Percentiles rank a stretch among this genome's conserved stretches.
phyloP scores from a whole-genome alignment of 2,797 vertebrate species.

The Yasuhikotakia modesta region DNA sequence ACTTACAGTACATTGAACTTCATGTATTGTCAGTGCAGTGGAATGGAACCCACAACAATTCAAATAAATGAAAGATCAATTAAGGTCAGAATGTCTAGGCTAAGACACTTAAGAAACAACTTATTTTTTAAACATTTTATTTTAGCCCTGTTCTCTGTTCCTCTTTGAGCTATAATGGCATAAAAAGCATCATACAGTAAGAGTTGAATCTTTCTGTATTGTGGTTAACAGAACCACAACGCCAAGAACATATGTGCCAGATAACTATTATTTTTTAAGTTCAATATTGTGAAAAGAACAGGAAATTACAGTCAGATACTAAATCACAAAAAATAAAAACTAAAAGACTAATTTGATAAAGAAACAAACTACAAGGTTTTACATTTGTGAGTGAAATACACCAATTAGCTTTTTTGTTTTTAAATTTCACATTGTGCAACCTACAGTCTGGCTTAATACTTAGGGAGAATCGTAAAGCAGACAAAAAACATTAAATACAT shows the following conservation, averaged over 20 bases:
- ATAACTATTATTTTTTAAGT: conserved; percentile 6
- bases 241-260: conserved; percentile 27
- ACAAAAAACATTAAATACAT: not conserved
- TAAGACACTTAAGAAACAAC: not conserved
- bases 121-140: conserved; percentile 18
- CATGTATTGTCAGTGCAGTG: no score
- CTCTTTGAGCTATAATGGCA: not conserved
- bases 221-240: conserved; percentile 1
- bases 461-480: not conserved
- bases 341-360: conserved; percentile 4
- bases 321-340: conserved; percentile 8
- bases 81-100: not conserved
- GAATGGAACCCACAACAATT: no score
- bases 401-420: not conserved
- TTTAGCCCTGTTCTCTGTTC: conserved; percentile 1
- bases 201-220: conserved; percentile 7
- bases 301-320: conserved; percentile 14
- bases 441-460: not conserved
- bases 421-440: not conserved
- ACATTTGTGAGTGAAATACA: not conserved
- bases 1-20: no score
- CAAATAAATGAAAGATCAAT: no score
- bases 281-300: not conserved
- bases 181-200: not conserved
- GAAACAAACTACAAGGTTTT: conserved; percentile 12